Evolutionary conservation across 2,113 vertebrate species (phyloP), one percentile per base, ranked within the genome.

Genomic region (Struthidea cinerea): DNA sequence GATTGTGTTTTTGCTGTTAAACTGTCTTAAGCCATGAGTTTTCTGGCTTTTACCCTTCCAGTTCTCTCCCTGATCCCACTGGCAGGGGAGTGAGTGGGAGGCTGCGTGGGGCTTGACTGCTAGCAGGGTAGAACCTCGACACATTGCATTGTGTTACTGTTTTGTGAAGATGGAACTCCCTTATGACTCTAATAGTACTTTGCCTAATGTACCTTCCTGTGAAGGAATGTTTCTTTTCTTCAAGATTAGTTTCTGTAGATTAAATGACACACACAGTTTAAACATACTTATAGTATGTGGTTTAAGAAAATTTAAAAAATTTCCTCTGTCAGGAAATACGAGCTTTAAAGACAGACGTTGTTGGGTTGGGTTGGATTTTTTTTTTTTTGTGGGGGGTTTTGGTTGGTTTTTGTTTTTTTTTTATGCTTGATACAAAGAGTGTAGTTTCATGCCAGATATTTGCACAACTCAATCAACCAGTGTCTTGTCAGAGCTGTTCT

Each of bases 81-180:
- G n/a, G 24, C 14, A 5, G 17, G 21, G 21, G n/a, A 53, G 11
- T 22, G 69, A 82, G 10, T 0, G 1, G 46, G 61, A 13, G 16
- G 69, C 46, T 60, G 23, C 3, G 0, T 53, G n/a, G 24, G 9
- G n/a, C n/a, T 57, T 60, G 46, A 35, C 61, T 60, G 53, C 39
- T 53, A n/a, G 30, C 1, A 0, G 23, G 11, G 9, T 47, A 41
- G 49, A 75, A 41, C 28, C 46, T 60, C 0, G 0, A 10, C 11
- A 19, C 16, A 5, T 35, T 94, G 30, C 15, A 13, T 30, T 61
- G 9, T 19, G 5, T 75, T 74, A 33, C 0, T 80, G 11, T 69
- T 94, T 76, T 1, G 1, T 84, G 70, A 80, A 79, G 41, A 47
- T 60, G 44, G 7, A 89, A 49, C 21, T 76, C 20, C 10, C 21